These are phyloP conservation scores for Pygmarrhopalites habei DNA, from an alignment of 1,140 invertebrate species.

Conservation along the genomic window DNA sequence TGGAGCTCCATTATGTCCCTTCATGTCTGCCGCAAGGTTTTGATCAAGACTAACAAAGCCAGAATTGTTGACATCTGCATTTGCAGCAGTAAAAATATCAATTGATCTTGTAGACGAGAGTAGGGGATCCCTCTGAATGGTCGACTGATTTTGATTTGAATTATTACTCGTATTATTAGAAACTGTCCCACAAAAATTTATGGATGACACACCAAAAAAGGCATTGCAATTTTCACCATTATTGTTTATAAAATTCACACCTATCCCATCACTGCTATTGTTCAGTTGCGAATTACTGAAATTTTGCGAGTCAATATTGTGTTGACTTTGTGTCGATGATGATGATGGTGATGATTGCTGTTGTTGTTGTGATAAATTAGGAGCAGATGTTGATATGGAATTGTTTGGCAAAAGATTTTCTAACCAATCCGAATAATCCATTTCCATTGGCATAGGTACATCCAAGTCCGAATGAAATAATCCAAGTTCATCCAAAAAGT, in stretches of 20 bases:
- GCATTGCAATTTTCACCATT: constrained; percentile 16
- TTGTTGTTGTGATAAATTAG: constrained; percentile 10
- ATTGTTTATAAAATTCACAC: constrained; percentile 16
- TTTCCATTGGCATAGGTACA: constrained; percentile 57
- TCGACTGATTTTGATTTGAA: constrained; percentile 4
- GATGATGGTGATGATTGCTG: constrained; percentile 3
- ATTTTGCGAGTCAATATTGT: not conserved
- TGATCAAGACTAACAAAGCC: constrained; percentile 8
- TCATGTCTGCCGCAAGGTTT: not conserved
- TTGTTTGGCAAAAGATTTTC: constrained; percentile 55
- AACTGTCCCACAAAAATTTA: constrained; percentile 17
- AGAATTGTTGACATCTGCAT: constrained; percentile 5
- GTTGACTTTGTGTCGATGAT: not conserved
- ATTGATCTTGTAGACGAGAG: constrained; percentile 24
- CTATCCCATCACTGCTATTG: not conserved
- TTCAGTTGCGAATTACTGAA: too few relatives aligned
- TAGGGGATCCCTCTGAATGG: constrained; percentile 26
- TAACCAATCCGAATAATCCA: constrained; percentile 64
- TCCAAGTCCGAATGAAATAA: constrained; percentile 27
- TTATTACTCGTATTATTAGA: constrained; percentile 8
- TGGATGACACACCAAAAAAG: constrained; percentile 8
- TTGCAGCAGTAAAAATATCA: constrained; percentile 18
- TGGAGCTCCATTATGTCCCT: constrained; percentile 13
- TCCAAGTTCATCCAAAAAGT: constrained; percentile 36
- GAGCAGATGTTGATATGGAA: not conserved